phyloP scores from a whole-genome alignment of 1,140 invertebrate species.

The Drosophila nikananu region DNA sequence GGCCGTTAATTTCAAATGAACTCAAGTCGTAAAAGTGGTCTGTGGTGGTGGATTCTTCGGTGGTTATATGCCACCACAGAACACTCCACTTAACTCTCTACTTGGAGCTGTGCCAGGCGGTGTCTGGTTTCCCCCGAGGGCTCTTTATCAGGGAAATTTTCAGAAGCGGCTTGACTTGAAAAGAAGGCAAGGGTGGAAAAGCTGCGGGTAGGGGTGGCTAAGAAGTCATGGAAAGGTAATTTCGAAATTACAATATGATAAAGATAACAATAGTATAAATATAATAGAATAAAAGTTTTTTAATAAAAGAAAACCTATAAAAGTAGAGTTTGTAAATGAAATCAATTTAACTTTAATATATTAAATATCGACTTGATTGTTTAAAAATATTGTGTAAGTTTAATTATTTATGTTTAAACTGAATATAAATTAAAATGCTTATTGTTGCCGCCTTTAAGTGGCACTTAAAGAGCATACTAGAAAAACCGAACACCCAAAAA shows the following conservation, averaged over 20 bases:
- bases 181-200: constrained; percentile 29
- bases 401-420: not conserved
- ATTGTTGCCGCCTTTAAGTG: constrained; percentile 11
- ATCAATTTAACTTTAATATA: no score
- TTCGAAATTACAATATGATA: constrained; percentile 10
- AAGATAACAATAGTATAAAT: not conserved
- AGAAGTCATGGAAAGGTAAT: constrained; percentile 13
- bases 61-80: constrained; percentile 1
- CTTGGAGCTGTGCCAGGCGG: constrained; percentile 25
- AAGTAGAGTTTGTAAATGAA: not conserved
- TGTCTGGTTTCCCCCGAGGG: constrained; percentile 13
- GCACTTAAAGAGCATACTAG: constrained; percentile 13
- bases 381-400: no score
- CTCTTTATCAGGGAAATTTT: constrained; percentile 14
- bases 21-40: constrained; percentile 35
- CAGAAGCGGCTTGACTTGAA: constrained; percentile 15
- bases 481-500: constrained; percentile 13
- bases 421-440: not conserved
- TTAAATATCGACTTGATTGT: no score
- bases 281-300: no score
- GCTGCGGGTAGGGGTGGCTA: constrained; percentile 23
- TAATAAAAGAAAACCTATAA: no score
- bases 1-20: constrained; percentile 48
- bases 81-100: constrained; percentile 7
- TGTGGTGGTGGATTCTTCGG: constrained; percentile 10